These are phyloP conservation scores for Anser brachyrhynchus DNA, from an alignment of 2,113 vertebrate species.

Conservation along the genomic window DNA sequence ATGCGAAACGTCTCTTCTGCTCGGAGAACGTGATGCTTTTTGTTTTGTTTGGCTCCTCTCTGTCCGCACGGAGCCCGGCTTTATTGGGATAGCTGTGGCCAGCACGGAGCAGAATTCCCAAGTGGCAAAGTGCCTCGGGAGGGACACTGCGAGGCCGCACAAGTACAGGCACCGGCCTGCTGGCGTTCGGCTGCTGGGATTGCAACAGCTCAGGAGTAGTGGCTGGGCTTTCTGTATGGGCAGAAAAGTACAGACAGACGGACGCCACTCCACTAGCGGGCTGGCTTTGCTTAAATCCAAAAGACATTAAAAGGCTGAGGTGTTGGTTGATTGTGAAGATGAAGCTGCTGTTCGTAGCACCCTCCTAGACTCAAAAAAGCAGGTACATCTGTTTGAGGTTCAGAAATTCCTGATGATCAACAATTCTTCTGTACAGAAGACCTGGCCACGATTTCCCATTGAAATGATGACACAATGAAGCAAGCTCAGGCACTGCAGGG, in stretches of 20 bases:
- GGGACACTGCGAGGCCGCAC: neutral
- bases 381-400: neutral
- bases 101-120: neutral
- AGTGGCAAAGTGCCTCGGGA: neutral
- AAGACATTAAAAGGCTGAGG: neutral
- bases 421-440: neutral
- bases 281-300: neutral
- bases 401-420: neutral
- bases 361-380: neutral
- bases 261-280: neutral
- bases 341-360: neutral
- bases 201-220: accelerated
- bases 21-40: neutral
- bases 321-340: neutral
- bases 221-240: neutral
- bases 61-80: neutral
- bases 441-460: neutral
- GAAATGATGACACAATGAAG: neutral
- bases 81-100: constrained; percentile 34
- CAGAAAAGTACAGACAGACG: neutral
- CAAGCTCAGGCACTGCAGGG: accelerated
- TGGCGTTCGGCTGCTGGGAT: neutral
- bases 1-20: neutral
- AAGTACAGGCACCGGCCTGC: neutral
- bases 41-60: constrained; percentile 38